Percentiles rank a stretch among this genome's conserved stretches.
phyloP scores from a whole-genome alignment of 2,797 vertebrate genomes.

The Channallabes apus region DNA sequence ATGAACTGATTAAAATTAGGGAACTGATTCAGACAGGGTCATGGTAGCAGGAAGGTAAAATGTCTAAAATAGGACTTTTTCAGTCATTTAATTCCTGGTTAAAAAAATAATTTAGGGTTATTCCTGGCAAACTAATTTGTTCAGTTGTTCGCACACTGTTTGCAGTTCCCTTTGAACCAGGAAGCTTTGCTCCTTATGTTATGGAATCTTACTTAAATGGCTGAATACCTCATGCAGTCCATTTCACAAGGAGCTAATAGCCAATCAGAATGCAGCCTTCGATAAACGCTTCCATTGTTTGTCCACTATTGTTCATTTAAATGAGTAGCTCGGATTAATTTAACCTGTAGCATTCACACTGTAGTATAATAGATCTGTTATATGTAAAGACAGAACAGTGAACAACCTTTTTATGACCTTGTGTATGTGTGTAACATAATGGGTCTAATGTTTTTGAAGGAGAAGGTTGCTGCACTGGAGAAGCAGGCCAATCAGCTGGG shows the following conservation, averaged over 20 bases:
- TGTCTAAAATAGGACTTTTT: background rate
- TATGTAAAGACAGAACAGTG: background rate
- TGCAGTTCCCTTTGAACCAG: too few species aligned
- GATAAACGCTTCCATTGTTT: background rate
- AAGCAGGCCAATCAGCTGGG: conserved; percentile 86
- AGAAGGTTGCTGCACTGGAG: conserved; percentile 87
- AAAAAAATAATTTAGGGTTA: background rate
- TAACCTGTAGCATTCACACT: background rate
- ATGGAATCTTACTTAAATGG: too few species aligned
- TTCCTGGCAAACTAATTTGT: background rate
- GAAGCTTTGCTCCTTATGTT: too few species aligned
- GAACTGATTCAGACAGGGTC: background rate
- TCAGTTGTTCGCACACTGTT: too few species aligned
- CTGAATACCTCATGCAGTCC: too few species aligned
- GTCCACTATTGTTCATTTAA: background rate
- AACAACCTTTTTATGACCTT: background rate
- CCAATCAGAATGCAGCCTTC: too few species aligned
- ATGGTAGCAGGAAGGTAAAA: background rate
- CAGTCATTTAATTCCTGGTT: background rate
- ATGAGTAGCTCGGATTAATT: background rate
- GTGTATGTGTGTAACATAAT: background rate
- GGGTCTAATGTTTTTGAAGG: conserved; percentile 68
- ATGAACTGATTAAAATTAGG: background rate
- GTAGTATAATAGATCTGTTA: background rate
- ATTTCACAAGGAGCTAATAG: too few species aligned